Percentiles rank a stretch among this genome's conserved stretches.
Conservation (phyloP, 2,113 vertebrate genomes). For the Gavia stellata region DNA sequence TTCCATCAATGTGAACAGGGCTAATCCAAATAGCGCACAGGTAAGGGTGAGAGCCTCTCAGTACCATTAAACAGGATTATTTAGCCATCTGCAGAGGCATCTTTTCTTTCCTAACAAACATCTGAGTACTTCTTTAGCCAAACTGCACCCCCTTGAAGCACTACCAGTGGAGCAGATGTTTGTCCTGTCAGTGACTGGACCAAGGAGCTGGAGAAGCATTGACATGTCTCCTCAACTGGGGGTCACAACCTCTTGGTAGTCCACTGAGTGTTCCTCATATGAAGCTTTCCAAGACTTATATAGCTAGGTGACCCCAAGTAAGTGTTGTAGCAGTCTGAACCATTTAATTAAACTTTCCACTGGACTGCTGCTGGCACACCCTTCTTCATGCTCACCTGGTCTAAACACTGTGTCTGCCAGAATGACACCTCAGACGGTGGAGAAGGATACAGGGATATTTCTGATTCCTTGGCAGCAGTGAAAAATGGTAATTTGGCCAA, state of each 20-base stretch:
- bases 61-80: not conserved
- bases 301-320: not conserved
- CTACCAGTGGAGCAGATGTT: not conserved
- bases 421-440: not conserved
- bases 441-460: not conserved
- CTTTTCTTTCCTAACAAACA: not conserved
- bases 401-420: not conserved
- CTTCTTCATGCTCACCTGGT: not conserved
- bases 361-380: accelerated
- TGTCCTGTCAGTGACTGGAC: not conserved
- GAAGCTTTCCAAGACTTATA: not conserved
- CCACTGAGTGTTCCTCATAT: not conserved
- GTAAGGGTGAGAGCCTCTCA: not conserved
- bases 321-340: not conserved
- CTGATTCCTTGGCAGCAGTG: not conserved
- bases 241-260: not conserved
- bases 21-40: not conserved
- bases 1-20: not conserved
- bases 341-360: not conserved
- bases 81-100: not conserved
- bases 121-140: not conserved
- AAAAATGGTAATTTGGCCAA: not conserved
- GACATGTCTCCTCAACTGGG: not conserved
- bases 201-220: not conserved
- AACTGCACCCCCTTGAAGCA: accelerated